Percentiles rank a stretch among this genome's conserved stretches.
phyloP scores from a whole-genome alignment of 2,888 invertebrate genomes.

The Bedellia somnulentella region DNA sequence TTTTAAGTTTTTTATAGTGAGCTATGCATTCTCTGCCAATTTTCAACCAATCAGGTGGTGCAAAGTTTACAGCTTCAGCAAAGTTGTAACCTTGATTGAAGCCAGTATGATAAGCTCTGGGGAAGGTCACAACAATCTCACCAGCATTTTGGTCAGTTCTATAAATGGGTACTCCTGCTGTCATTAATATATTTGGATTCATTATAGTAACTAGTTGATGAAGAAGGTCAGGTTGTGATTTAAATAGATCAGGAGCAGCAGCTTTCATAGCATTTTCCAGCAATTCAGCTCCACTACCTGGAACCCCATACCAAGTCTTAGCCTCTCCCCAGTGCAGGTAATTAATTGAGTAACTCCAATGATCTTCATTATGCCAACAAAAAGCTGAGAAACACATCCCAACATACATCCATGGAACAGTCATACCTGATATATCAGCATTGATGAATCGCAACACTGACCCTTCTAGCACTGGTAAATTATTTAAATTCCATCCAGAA shows the following conservation, averaged over 20 bases:
- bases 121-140: slow-evolving; percentile 81
- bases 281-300: slow-evolving; percentile 67
- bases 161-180: slow-evolving; percentile 61
- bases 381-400: slow-evolving; percentile 84
- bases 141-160: slow-evolving; percentile 74
- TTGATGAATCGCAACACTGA: slow-evolving; percentile 74
- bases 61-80: slow-evolving; percentile 85
- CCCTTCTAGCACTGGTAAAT: slow-evolving; percentile 70
- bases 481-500: slow-evolving; percentile 78
- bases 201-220: slow-evolving; percentile 79
- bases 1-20: slow-evolving; percentile 68
- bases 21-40: slow-evolving; percentile 70
- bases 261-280: slow-evolving; percentile 72
- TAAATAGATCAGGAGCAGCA: slow-evolving; percentile 74
- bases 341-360: slow-evolving; percentile 83
- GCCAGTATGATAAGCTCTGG: slow-evolving; percentile 78
- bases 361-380: slow-evolving; percentile 84
- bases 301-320: slow-evolving; percentile 82
- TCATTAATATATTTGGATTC: slow-evolving; percentile 72
- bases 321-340: slow-evolving; percentile 83
- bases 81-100: slow-evolving; percentile 83
- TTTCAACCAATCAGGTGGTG: slow-evolving; percentile 76
- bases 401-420: slow-evolving; percentile 82
- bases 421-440: slow-evolving; percentile 74
- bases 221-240: slow-evolving; percentile 71